Conservation (phyloP, 2,797 vertebrate genomes). For the Chelidonichthys spinosus region DNA sequence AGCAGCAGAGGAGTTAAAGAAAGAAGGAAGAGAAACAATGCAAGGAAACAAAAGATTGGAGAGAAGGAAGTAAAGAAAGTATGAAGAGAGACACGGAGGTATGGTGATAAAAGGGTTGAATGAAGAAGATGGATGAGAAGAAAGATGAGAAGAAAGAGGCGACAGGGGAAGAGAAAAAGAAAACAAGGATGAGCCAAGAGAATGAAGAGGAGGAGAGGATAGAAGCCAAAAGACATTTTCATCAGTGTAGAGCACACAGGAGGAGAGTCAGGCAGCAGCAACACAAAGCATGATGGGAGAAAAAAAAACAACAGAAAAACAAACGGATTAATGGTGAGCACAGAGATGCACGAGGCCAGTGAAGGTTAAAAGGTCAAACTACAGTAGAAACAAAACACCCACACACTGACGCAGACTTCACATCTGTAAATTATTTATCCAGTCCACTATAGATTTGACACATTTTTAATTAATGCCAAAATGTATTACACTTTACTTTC, state of each 20-base stretch:
- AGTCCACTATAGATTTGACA: too few relatives aligned
- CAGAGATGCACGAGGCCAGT: constrained; percentile 42
- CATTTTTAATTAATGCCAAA: too few relatives aligned
- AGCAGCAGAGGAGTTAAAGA: not conserved
- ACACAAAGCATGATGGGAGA: constrained; percentile 73
- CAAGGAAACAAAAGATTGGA: not conserved
- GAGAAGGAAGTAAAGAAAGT: not conserved
- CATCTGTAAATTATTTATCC: too few relatives aligned
- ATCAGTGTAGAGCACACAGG: constrained; percentile 79
- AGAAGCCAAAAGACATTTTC: constrained; percentile 84
- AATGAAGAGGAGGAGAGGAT: not conserved
- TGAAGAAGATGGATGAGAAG: not conserved
- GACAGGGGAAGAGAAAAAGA: too few relatives aligned
- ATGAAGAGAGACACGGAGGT: not conserved
- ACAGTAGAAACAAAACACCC: constrained; percentile 13
- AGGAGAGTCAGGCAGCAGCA: constrained; percentile 60
- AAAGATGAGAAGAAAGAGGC: not conserved
- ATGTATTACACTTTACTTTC: too few relatives aligned
- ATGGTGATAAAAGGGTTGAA: not conserved
- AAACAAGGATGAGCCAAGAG: not conserved
- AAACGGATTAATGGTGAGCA: constrained; percentile 60
- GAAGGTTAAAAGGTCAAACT: not conserved
- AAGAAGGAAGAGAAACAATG: constrained; percentile 1
- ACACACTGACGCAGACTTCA: too few relatives aligned
- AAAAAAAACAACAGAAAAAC: constrained; percentile 51